phyloP scores from a whole-genome alignment of 30 jellyfish, hydroid and myxozoan genomes.

The Mastigias papua region DNA sequence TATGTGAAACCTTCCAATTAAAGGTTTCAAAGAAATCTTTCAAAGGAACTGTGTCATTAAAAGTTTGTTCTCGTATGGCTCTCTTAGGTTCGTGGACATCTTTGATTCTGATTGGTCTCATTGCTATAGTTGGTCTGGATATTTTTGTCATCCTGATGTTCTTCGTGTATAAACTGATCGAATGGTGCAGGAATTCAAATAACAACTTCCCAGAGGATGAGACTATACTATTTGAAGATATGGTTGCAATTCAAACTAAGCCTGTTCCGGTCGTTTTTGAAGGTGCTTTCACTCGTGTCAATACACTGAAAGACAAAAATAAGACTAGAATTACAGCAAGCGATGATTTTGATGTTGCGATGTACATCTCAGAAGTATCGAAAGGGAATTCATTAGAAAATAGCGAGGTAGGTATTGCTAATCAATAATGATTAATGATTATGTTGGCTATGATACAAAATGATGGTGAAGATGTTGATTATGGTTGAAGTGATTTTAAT shows the following conservation, averaged over 20 bases:
- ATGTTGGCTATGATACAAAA: background rate
- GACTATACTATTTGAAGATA: slow-evolving; percentile 21
- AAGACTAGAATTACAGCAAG: background rate
- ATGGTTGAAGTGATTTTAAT: background rate
- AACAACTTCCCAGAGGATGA: slow-evolving; percentile 11
- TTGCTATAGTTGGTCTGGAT: slow-evolving; percentile 20
- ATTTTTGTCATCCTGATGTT: slow-evolving; percentile 4
- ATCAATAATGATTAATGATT: background rate
- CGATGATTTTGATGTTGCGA: slow-evolving; percentile 27
- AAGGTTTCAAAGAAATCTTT: no score
- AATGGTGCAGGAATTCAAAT: slow-evolving; percentile 37
- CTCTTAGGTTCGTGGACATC: slow-evolving; percentile 30
- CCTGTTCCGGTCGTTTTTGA: slow-evolving; percentile 35
- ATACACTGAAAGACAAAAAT: slow-evolving; percentile 2
- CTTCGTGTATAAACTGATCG: background rate
- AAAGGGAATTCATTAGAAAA: background rate
- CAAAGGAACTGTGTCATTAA: no score
- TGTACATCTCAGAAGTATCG: slow-evolving; percentile 24
- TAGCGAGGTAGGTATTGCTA: background rate
- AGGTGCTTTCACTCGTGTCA: background rate
- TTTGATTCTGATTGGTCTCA: slow-evolving; percentile 16
- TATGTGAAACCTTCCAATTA: no score
- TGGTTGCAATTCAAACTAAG: slow-evolving; percentile 40
- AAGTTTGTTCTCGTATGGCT: background rate
- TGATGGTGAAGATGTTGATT: slow-evolving; percentile 7